Evolutionary conservation across 2,888 invertebrate genomes (phyloP).

Genomic region (Drosophila heteroneura): DNA sequence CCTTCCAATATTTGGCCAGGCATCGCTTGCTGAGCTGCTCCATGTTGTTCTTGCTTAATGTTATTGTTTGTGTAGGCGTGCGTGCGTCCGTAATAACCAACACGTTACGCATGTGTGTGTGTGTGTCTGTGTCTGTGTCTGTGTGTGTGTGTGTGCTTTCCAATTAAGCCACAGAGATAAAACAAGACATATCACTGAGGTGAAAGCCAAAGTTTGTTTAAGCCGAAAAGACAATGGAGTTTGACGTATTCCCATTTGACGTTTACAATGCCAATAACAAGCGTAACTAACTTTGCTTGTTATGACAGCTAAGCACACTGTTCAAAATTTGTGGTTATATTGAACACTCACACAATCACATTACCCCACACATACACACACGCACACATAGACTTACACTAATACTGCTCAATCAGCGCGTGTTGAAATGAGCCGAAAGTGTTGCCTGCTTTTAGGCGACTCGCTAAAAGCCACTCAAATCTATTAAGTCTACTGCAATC

Average conservation of each 20-base stretch:
- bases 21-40: not conserved
- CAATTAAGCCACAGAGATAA: slow-evolving; percentile 72
- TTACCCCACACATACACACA: not conserved
- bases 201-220: slow-evolving; percentile 63
- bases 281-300: slow-evolving; percentile 29
- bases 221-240: slow-evolving; percentile 56
- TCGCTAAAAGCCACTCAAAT: slow-evolving; percentile 19
- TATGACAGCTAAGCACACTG: slow-evolving; percentile 25
- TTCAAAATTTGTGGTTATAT: not conserved
- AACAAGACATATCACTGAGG: slow-evolving; percentile 66
- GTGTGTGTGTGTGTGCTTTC: slow-evolving; percentile 60
- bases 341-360: slow-evolving; percentile 2
- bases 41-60: slow-evolving; percentile 25
- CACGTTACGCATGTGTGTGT: slow-evolving; percentile 49
- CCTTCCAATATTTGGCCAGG: slow-evolving; percentile 47
- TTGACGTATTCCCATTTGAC: slow-evolving; percentile 10
- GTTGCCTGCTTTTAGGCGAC: slow-evolving; percentile 51
- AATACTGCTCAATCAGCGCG: slow-evolving; percentile 9
- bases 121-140: not conserved
- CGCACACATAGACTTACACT: not conserved
- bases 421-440: slow-evolving; percentile 39
- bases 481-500: slow-evolving; percentile 11
- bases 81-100: slow-evolving; percentile 57
- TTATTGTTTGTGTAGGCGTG: slow-evolving; percentile 45
- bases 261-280: slow-evolving; percentile 25